Conservation (phyloP, 2,888 invertebrate species). For the Drosophila mimica region DNA sequence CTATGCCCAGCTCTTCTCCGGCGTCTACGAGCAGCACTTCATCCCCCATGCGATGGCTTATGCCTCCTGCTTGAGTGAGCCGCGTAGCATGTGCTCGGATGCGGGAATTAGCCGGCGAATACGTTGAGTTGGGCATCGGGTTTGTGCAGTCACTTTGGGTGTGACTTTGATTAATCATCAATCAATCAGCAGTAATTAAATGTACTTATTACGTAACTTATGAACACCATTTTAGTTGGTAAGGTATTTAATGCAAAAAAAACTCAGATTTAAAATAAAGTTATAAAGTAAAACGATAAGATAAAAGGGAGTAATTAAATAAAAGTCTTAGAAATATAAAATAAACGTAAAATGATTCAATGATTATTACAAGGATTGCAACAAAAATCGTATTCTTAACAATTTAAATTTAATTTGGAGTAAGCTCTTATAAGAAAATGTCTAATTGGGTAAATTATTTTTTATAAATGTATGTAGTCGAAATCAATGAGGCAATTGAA, state of each 20-base stretch:
- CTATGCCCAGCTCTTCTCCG: slow-evolving; percentile 92
- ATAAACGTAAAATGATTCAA: not conserved
- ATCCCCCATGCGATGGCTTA: slow-evolving; percentile 91
- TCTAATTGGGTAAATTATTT: not conserved
- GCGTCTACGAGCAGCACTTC: slow-evolving; percentile 91
- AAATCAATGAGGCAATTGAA: not conserved
- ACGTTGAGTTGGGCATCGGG: slow-evolving; percentile 23
- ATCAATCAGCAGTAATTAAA: slow-evolving; percentile 25
- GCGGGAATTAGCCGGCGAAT: slow-evolving; percentile 53
- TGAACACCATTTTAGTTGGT: slow-evolving; percentile 3
- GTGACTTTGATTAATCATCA: slow-evolving; percentile 6
- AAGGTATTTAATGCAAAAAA: slow-evolving; percentile 19
- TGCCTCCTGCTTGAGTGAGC: slow-evolving; percentile 90
- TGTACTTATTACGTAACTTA: slow-evolving; percentile 47
- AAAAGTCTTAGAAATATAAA: not conserved
- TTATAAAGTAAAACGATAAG: not conserved
- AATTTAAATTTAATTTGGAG: not conserved
- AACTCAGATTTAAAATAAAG: not conserved
- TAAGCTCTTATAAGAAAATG: not conserved
- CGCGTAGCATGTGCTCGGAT: slow-evolving; percentile 85
- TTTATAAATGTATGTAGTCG: not conserved
- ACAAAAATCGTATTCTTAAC: not conserved
- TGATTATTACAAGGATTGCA: not conserved
- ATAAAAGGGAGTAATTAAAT: not conserved
- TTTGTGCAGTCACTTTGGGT: not conserved